These are phyloP conservation scores for Drosophila varians DNA, from an alignment of 1,140 invertebrate genomes.

Conservation along the genomic window DNA sequence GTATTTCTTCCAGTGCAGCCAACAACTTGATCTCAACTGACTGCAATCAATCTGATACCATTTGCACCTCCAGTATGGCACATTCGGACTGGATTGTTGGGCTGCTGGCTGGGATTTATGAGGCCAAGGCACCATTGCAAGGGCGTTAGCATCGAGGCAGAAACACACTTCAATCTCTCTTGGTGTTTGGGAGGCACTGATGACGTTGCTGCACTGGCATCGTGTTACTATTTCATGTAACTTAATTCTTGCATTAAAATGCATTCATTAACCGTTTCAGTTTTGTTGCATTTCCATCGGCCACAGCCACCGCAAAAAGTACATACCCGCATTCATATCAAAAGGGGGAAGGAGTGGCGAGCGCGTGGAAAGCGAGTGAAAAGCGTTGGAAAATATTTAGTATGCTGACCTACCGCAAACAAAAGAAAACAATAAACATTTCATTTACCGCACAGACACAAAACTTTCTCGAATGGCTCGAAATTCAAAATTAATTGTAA, in stretches of 20 bases:
- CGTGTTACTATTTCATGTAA: conserved; percentile 73
- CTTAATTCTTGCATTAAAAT: conserved; percentile 80
- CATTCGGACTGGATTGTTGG: conserved; percentile 17
- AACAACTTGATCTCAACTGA: conserved; percentile 35
- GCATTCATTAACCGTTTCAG: conserved; percentile 70
- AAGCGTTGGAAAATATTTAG: conserved; percentile 51
- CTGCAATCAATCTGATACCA: conserved; percentile 70
- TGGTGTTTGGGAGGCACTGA: conserved; percentile 47
- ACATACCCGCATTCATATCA: conserved; percentile 1
- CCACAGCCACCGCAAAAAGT: conserved; percentile 47
- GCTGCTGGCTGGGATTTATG: conserved; percentile 50
- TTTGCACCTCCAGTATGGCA: conserved; percentile 74
- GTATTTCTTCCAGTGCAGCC: not conserved
- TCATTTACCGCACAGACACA: not conserved
- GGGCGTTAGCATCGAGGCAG: conserved; percentile 75
- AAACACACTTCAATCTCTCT: conserved; percentile 53
- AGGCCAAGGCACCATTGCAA: conserved; percentile 74
- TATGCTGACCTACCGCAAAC: conserved; percentile 62
- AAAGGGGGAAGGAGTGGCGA: too few species aligned
- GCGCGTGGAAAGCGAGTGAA: conserved; percentile 18
- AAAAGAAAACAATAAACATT: conserved; percentile 31
- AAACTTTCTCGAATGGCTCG: conserved; percentile 57
- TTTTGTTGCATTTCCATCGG: conserved; percentile 25
- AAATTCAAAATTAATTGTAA: conserved; percentile 26
- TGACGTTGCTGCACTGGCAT: conserved; percentile 42